A percentile compares a stretch with the other conserved stretches of the same genome.
Conservation (phyloP, 2,113 vertebrate species). For the Rhinogobius similis region DNA sequence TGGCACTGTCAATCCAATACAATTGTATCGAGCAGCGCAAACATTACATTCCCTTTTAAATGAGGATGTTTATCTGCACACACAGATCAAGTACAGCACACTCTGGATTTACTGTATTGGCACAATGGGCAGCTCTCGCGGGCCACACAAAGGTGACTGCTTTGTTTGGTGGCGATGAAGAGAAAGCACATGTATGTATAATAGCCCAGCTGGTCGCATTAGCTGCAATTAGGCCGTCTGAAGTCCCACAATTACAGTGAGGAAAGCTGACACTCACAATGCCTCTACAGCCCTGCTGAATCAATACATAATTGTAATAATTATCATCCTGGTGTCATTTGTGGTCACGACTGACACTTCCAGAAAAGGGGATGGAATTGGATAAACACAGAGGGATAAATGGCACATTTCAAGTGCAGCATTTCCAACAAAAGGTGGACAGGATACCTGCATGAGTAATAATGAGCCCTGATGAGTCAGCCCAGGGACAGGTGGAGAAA, state of each 20-base stretch:
- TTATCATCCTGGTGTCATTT: conserved; percentile 73
- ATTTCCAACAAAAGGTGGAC: conserved; percentile 64
- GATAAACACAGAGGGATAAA: conserved; percentile 64
- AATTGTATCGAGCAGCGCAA: neutral
- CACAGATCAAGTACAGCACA: neutral
- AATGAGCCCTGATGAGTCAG: conserved; percentile 35
- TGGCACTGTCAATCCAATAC: neutral
- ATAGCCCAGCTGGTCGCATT: conserved; percentile 75
- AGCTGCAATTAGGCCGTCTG: conserved; percentile 77
- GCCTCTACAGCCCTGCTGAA: conserved; percentile 65
- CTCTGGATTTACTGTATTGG: conserved; percentile 48
- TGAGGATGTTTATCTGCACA: neutral
- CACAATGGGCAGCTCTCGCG: conserved; percentile 40
- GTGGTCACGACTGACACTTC: conserved; percentile 62
- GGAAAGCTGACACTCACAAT: conserved; percentile 64
- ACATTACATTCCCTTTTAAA: neutral
- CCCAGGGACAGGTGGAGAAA: neutral
- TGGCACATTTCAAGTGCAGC: conserved; percentile 50
- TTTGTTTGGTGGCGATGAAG: conserved; percentile 50
- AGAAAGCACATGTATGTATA: conserved; percentile 72
- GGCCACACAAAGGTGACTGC: conserved; percentile 55
- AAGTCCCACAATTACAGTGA: conserved; percentile 79
- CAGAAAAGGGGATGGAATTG: conserved; percentile 57
- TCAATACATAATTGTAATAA: conserved; percentile 82
- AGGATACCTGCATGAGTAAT: conserved; percentile 37